Evolutionary conservation across 1,140 invertebrate species (phyloP), one percentile per base, ranked within the genome.

Genomic region (Cydia strobilella): DNA sequence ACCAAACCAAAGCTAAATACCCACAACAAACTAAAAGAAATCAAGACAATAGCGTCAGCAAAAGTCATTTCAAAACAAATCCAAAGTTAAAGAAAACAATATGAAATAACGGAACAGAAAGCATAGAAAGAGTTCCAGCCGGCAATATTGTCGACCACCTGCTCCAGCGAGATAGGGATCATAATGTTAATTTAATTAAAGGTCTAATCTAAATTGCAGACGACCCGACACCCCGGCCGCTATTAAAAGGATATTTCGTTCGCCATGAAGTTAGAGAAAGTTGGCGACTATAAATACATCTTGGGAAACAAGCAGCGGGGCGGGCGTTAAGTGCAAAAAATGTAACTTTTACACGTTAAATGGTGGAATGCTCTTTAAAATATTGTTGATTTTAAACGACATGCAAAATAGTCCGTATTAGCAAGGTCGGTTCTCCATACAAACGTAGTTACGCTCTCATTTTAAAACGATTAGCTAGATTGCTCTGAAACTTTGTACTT

Each of bases 151-250:
- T 76, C 83, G 82, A 86, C 89, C 90, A 92, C 89, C 90, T 91
- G 89, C 85, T 87, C 82, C 84, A 79, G 72, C 73, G 81, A 90
- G 90, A 92, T 92, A 89, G 87, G 88, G 86, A 92, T 92, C 88
- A 90, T 92, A 91, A 92, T 90, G 90, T 92, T 92, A 92, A 92
- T 92, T 92, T 92, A 92, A 92, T 92, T 92, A 92, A 91, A 91
- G 89, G 88, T 90, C 89, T 92, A 92, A 92, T 92, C 89, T 92
- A 92, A 92, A 92, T 92, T 92, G 89, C 88, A 92, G 90, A 92
- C 84, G 90, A 87, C 86, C 87, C 90, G 83, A 88, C 89, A 90
- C 89, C 85, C 87, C 81, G 80, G 77, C 86, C 81, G 76, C 87
- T 87, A 90, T 92, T 92, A 92, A 91, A 91, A 86, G 86, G 89